Evolutionary conservation across 2,113 vertebrate genomes (phyloP).

Genomic region (Microtus richardsoni): DNA sequence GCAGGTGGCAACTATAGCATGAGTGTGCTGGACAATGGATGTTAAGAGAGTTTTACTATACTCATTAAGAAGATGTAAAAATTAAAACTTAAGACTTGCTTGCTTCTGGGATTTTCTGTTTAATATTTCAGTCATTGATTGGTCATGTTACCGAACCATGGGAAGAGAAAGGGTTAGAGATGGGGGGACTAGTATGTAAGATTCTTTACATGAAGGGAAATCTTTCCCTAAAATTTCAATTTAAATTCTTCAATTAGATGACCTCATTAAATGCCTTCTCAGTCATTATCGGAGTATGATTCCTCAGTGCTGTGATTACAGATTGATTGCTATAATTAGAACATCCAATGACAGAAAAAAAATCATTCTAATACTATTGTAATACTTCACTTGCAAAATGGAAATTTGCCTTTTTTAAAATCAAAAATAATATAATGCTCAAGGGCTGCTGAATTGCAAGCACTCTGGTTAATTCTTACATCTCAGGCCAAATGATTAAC

Average conservation of each 20-base stretch:
- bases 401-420: conserved; percentile 50
- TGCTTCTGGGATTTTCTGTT: neutral
- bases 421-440: conserved; percentile 63
- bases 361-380: conserved; percentile 53
- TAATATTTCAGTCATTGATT: neutral
- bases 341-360: conserved; percentile 60
- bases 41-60: neutral
- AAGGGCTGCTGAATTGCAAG: conserved; percentile 61
- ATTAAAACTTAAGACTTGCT: neutral
- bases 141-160: neutral
- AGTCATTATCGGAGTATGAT: conserved; percentile 54
- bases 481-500: conserved; percentile 47
- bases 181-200: neutral
- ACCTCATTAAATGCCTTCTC: conserved; percentile 52
- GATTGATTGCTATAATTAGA: conserved; percentile 66
- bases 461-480: conserved; percentile 68
- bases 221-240: conserved; percentile 36
- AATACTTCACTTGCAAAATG: conserved; percentile 66
- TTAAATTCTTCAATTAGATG: conserved; percentile 61
- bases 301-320: conserved; percentile 59
- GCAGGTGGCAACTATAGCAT: neutral
- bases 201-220: neutral
- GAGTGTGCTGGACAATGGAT: neutral
- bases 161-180: neutral
- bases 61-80: neutral